Percentiles rank a stretch among this genome's conserved stretches.
Conservation (phyloP, 2,797 vertebrate genomes). For the Austrolebias charrua region DNA sequence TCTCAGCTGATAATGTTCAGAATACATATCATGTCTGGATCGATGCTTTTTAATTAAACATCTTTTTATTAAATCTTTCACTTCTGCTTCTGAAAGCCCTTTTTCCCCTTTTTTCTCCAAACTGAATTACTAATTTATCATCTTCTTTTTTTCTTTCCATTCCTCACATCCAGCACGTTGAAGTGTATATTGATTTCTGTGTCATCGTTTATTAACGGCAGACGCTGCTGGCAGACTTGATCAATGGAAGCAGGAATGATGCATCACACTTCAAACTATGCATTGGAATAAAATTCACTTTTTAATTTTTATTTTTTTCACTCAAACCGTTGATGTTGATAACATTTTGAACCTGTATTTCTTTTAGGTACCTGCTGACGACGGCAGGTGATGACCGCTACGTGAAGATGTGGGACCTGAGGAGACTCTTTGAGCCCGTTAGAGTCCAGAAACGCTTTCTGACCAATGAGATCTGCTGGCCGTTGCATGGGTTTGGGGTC, state of each 20-base stretch:
- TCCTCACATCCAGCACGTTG: not conserved
- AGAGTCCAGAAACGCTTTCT: slow-evolving; percentile 86
- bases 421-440: slow-evolving; percentile 81
- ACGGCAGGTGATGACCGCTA: slow-evolving; percentile 89
- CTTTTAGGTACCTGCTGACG: slow-evolving; percentile 85
- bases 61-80: slow-evolving; percentile 20
- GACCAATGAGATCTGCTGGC: slow-evolving; percentile 89
- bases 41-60: slow-evolving; percentile 51
- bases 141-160: not conserved
- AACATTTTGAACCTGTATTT: not conserved
- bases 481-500: slow-evolving; percentile 84
- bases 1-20: not conserved
- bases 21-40: slow-evolving; percentile 39
- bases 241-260: slow-evolving; percentile 19
- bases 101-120: slow-evolving; percentile 7
- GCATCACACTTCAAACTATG: slow-evolving; percentile 1
- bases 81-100: not conserved
- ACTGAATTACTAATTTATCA: slow-evolving; percentile 10
- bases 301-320: slow-evolving; percentile 10
- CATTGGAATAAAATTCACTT: slow-evolving; percentile 5
- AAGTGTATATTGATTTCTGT: slow-evolving; percentile 11
- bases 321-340: not conserved
- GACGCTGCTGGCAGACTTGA: slow-evolving; percentile 15
- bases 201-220: slow-evolving; percentile 31
- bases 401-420: slow-evolving; percentile 92